Conservation (phyloP, 2,888 invertebrate species). For the Kryphioiulus occultus region DNA sequence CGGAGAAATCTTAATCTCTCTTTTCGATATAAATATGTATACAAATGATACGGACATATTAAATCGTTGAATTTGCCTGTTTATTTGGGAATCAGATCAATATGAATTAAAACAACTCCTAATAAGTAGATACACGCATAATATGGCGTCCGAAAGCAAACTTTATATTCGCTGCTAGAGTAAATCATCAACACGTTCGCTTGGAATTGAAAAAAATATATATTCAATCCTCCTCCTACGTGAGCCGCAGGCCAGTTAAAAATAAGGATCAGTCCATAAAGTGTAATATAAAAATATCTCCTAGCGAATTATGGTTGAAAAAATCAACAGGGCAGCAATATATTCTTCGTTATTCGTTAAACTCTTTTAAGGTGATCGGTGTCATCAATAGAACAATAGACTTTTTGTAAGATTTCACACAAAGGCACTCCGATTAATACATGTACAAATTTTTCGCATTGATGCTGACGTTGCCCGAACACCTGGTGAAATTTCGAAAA, state of each 20-base stretch:
- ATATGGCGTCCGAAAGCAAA: background rate
- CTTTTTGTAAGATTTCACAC: background rate
- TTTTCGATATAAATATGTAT: too few species aligned
- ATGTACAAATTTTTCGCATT: background rate
- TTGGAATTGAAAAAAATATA: background rate
- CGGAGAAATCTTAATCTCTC: too few species aligned
- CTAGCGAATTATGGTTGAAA: background rate
- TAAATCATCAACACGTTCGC: background rate
- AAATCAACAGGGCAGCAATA: background rate
- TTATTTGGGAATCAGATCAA: background rate
- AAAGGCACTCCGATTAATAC: background rate
- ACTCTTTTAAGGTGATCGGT: background rate
- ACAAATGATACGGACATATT: background rate
- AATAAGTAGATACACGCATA: background rate
- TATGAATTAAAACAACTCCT: background rate
- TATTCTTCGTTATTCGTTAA: background rate
- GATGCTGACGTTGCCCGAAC: too few species aligned
- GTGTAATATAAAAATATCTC: background rate
- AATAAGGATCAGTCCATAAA: background rate
- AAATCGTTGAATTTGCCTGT: background rate
- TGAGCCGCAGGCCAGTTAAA: background rate
- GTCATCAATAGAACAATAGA: background rate
- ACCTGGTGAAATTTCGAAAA: too few species aligned
- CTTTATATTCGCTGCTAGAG: background rate
- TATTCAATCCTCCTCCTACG: background rate